Conservation (phyloP, 2,888 invertebrate species). For the Antitype chi region DNA sequence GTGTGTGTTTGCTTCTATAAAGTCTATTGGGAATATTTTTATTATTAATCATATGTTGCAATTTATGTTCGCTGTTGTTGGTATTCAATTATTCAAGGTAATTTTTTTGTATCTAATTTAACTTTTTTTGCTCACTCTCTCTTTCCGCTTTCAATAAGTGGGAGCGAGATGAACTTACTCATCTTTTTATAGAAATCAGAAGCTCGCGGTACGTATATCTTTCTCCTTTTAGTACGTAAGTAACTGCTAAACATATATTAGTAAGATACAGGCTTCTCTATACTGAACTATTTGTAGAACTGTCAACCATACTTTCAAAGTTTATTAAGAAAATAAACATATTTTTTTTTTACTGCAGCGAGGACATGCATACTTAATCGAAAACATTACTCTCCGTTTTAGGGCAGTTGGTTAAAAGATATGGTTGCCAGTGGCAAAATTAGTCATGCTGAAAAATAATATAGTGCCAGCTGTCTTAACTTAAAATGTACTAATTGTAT, state of each 20-base stretch:
- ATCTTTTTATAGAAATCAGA: conserved; percentile 20
- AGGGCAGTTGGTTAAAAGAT: conserved; percentile 1
- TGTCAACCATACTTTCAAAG: conserved; percentile 36
- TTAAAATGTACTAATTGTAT: conserved; percentile 52
- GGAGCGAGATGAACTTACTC: not conserved
- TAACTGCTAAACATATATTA: not conserved
- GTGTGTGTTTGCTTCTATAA: conserved; percentile 99
- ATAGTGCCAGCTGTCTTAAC: conserved; percentile 49
- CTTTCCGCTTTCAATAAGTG: conserved; percentile 2
- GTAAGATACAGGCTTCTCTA: not conserved
- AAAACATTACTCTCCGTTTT: conserved; percentile 1
- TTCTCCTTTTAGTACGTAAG: not conserved
- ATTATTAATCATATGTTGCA: conserved; percentile 99
- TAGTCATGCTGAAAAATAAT: conserved; percentile 41
- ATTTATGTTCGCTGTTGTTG: conserved; percentile 99
- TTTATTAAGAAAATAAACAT: not conserved
- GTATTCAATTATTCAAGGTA: conserved; percentile 99
- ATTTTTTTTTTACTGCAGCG: not conserved
- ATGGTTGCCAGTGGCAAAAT: conserved; percentile 47
- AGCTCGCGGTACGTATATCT: conserved; percentile 25
- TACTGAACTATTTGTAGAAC: conserved; percentile 24
- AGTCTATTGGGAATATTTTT: conserved; percentile 99
- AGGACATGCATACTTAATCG: conserved; percentile 1
- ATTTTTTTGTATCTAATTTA: conserved; percentile 59
- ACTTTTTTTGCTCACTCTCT: not conserved